Conservation (phyloP, 1,140 invertebrate genomes). For the Ips typographus region DNA sequence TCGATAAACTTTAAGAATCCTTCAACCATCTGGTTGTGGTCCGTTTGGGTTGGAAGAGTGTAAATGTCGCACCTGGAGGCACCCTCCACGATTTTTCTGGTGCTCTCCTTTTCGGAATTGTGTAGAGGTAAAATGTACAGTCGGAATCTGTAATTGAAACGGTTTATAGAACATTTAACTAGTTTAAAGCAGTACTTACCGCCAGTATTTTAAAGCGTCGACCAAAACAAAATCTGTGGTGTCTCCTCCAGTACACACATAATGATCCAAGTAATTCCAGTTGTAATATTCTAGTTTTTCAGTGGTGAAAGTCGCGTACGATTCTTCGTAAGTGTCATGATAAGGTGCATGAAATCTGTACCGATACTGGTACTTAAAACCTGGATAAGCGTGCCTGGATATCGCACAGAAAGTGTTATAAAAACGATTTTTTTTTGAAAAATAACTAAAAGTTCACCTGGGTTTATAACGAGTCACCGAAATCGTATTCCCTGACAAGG, state of each 20-base stretch:
- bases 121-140: slow-evolving; percentile 82
- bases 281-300: slow-evolving; percentile 96
- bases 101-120: slow-evolving; percentile 58
- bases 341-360: slow-evolving; percentile 93
- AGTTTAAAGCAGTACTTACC: slow-evolving; percentile 50
- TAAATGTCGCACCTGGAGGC: slow-evolving; percentile 81
- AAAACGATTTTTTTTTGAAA: background rate
- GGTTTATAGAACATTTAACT: slow-evolving; percentile 6
- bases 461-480: slow-evolving; percentile 91
- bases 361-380: slow-evolving; percentile 85
- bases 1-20: slow-evolving; percentile 88
- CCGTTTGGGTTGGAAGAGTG: slow-evolving; percentile 59
- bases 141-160: slow-evolving; percentile 59
- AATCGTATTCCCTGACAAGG: slow-evolving; percentile 79
- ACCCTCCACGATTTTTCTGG: slow-evolving; percentile 71
- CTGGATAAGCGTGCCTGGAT: slow-evolving; percentile 86
- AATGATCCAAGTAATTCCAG: slow-evolving; percentile 98
- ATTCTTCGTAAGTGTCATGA: slow-evolving; percentile 91
- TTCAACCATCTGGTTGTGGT: slow-evolving; percentile 66
- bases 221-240: slow-evolving; percentile 79
- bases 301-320: slow-evolving; percentile 90
- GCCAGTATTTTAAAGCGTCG: slow-evolving; percentile 92
- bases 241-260: slow-evolving; percentile 91
- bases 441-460: slow-evolving; percentile 61
- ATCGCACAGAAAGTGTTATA: background rate